phyloP scores from a whole-genome alignment of 1,140 invertebrate genomes.

The Cherax quadricarinatus region DNA sequence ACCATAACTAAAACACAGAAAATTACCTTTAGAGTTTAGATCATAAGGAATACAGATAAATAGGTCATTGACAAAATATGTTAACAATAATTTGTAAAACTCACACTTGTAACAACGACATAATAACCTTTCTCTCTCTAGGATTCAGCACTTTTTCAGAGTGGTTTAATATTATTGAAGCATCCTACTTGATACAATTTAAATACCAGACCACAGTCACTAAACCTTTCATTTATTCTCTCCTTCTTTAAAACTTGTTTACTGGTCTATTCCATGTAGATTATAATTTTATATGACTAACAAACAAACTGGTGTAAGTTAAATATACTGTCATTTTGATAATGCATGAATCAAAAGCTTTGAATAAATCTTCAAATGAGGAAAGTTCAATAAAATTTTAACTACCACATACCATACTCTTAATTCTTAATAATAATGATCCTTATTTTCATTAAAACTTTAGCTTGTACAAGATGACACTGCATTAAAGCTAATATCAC shows the following conservation, averaged over 20 bases:
- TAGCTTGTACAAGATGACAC: not conserved
- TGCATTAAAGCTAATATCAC: not conserved
- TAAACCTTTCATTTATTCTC: not conserved
- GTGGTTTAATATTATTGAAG: conserved; percentile 18
- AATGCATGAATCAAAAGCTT: not conserved
- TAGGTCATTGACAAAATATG: conserved; percentile 67
- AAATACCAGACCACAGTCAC: conserved; percentile 36
- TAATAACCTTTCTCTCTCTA: conserved; percentile 50
- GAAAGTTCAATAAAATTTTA: not conserved
- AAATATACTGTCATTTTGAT: not conserved
- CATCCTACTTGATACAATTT: conserved; percentile 32
- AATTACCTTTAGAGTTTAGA: conserved; percentile 29
- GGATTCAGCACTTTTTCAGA: conserved; percentile 38
- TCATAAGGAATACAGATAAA: conserved; percentile 63
- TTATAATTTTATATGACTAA: not conserved
- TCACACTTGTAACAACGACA: conserved; percentile 72
- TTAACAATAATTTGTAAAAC: conserved; percentile 72
- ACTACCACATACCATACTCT: not conserved
- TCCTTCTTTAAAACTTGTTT: not conserved
- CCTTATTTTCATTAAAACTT: not conserved
- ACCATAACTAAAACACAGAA: conserved; percentile 57
- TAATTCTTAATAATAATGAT: not conserved
- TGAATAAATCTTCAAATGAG: not conserved
- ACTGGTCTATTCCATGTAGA: not conserved
- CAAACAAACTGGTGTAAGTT: not conserved